Conservation (phyloP, 2,888 invertebrate genomes). For the Synergus gifuensis region DNA sequence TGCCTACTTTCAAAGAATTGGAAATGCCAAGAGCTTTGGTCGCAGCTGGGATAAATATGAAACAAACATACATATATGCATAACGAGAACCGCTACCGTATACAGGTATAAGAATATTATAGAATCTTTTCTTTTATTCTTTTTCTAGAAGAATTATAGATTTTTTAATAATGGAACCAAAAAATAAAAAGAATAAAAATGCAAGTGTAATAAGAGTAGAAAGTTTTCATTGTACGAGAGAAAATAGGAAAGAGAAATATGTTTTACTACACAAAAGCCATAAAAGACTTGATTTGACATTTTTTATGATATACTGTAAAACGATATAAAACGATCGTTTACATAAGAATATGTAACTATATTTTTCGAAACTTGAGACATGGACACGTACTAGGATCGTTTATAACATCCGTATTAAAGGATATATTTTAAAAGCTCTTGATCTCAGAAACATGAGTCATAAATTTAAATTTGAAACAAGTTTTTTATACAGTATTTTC, state of each 20-base stretch:
- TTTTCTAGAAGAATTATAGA: background rate
- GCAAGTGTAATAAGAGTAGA: background rate
- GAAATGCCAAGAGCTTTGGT: background rate
- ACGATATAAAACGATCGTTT: background rate
- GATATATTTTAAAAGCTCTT: background rate
- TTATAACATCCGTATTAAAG: background rate
- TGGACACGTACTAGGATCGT: background rate
- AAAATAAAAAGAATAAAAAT: background rate
- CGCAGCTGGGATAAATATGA: constrained; percentile 4
- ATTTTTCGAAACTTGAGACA: background rate
- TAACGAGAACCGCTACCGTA: too few relatives aligned
- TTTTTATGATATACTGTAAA: constrained; percentile 7
- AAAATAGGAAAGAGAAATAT: background rate
- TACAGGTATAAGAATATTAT: background rate
- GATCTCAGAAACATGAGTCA: background rate
- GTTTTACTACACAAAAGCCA: background rate
- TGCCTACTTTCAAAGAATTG: constrained; percentile 7
- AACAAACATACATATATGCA: constrained; percentile 5
- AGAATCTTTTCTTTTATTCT: background rate
- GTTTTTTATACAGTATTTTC: background rate
- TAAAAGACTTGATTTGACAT: background rate
- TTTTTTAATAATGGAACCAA: background rate
- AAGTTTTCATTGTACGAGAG: background rate
- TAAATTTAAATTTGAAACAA: background rate
- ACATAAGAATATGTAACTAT: background rate